Conservation (phyloP, 2,888 invertebrate species). For the Endomychus coccineus region DNA sequence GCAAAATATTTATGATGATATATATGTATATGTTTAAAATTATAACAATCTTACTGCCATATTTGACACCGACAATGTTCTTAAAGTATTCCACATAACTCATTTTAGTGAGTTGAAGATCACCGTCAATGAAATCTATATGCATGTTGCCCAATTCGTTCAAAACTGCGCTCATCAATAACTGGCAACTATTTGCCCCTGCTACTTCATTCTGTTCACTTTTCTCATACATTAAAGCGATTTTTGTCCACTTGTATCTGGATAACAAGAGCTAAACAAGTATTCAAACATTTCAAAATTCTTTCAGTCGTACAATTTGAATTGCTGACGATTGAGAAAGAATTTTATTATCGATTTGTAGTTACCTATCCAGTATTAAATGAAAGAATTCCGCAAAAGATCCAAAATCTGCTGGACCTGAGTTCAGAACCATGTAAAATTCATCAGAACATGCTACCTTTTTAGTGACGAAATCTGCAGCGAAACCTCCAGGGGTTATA, state of each 20-base stretch:
- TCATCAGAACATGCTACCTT: slow-evolving; percentile 66
- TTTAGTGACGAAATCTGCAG: slow-evolving; percentile 65
- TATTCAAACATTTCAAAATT: slow-evolving; percentile 6
- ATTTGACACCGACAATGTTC: slow-evolving; percentile 59
- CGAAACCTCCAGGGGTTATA: slow-evolving; percentile 73
- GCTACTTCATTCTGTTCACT: slow-evolving; percentile 59
- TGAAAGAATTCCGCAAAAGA: slow-evolving; percentile 66
- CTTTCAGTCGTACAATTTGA: no score
- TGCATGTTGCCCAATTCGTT: slow-evolving; percentile 47
- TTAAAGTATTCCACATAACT: slow-evolving; percentile 56
- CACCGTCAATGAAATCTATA: slow-evolving; percentile 51
- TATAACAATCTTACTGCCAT: slow-evolving; percentile 56
- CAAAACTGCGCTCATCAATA: slow-evolving; percentile 68
- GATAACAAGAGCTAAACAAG: slow-evolving; percentile 16
- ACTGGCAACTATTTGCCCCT: slow-evolving; percentile 66
- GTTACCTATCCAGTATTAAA: slow-evolving; percentile 62
- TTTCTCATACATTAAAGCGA: slow-evolving; percentile 69
- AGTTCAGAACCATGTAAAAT: slow-evolving; percentile 69
- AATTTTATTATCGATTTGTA: no score
- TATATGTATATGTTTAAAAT: neutral
- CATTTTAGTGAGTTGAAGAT: slow-evolving; percentile 49
- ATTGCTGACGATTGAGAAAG: slow-evolving; percentile 11
- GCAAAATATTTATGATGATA: slow-evolving; percentile 43
- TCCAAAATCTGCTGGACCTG: slow-evolving; percentile 66
- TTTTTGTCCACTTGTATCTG: slow-evolving; percentile 67